Conservation (phyloP, 2,888 invertebrate species). For the Lepidochitona cinerea region DNA sequence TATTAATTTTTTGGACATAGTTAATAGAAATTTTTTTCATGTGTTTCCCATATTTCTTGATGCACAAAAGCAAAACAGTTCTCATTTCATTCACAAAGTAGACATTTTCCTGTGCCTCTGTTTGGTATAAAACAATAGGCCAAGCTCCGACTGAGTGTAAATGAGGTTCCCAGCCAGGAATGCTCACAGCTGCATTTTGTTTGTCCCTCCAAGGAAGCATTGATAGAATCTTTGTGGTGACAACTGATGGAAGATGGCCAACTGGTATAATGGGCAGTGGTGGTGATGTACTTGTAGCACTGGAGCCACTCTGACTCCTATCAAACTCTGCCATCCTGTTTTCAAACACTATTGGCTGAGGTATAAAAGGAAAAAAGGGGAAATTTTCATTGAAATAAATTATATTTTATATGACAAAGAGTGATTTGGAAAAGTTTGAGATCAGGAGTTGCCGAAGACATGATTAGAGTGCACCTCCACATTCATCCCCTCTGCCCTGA, state of each 20-base stretch:
- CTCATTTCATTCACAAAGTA: constrained; percentile 45
- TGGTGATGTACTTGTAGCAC: too few species aligned
- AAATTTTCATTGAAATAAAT: too few species aligned
- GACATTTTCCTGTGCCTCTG: constrained; percentile 42
- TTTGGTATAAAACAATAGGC: constrained; percentile 33
- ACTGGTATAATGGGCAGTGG: too few species aligned
- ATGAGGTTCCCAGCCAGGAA: constrained; percentile 32
- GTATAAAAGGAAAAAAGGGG: too few species aligned
- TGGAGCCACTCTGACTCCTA: too few species aligned
- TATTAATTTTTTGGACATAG: constrained; percentile 37
- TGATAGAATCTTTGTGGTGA: constrained; percentile 36
- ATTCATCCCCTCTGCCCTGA: too few species aligned
- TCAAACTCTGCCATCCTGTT: too few species aligned
- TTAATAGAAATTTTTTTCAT: constrained; percentile 36
- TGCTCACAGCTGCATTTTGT: constrained; percentile 24
- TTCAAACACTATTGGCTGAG: too few species aligned
- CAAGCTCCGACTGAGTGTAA: constrained; percentile 36
- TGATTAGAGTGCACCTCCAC: too few species aligned
- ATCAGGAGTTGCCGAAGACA: too few species aligned
- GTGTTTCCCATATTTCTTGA: constrained; percentile 42
- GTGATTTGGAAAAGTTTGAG: too few species aligned
- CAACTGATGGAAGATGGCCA: constrained; percentile 37
- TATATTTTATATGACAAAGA: too few species aligned
- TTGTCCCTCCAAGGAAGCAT: constrained; percentile 44
- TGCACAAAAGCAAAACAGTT: constrained; percentile 33